A percentile compares a stretch with the other conserved stretches of the same genome.
Conservation (phyloP, 2,797 vertebrate species). For the Dermochelys coriacea region DNA sequence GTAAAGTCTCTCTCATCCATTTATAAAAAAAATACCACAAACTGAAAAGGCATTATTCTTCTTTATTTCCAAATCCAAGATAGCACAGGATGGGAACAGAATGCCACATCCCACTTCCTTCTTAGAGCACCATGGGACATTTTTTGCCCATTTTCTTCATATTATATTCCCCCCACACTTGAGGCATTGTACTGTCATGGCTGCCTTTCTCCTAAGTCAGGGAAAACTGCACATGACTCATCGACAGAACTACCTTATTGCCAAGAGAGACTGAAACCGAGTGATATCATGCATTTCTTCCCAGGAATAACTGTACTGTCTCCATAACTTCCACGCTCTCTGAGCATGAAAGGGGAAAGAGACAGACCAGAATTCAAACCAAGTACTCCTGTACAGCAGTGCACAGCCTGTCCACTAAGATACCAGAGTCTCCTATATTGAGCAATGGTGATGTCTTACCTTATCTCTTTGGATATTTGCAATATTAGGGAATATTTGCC, state of each 20-base stretch:
- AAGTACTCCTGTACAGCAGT: not conserved
- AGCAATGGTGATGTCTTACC: not conserved
- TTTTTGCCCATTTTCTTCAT: not conserved
- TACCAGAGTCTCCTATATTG: not conserved
- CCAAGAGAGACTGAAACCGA: not conserved
- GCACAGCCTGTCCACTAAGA: not conserved
- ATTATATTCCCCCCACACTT: not conserved
- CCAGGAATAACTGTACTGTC: constrained; percentile 25
- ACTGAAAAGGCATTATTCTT: constrained; percentile 2
- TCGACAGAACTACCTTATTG: not conserved
- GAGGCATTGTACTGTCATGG: not conserved
- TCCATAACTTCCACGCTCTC: constrained; percentile 2
- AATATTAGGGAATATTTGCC: not conserved
- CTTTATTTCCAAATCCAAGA: constrained; percentile 1
- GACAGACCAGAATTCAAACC: constrained; percentile 24
- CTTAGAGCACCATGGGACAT: not conserved
- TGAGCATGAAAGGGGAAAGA: not conserved
- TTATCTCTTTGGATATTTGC: not conserved
- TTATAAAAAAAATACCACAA: not conserved
- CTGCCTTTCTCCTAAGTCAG: constrained; percentile 10
- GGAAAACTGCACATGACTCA: constrained; percentile 9
- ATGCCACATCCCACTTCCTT: not conserved
- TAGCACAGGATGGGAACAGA: not conserved
- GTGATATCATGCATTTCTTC: constrained; percentile 40
- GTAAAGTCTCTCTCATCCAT: not conserved